Evolutionary conservation across 2,888 invertebrate species (phyloP).

Genomic region (Drosophila parthenogenetica): DNA sequence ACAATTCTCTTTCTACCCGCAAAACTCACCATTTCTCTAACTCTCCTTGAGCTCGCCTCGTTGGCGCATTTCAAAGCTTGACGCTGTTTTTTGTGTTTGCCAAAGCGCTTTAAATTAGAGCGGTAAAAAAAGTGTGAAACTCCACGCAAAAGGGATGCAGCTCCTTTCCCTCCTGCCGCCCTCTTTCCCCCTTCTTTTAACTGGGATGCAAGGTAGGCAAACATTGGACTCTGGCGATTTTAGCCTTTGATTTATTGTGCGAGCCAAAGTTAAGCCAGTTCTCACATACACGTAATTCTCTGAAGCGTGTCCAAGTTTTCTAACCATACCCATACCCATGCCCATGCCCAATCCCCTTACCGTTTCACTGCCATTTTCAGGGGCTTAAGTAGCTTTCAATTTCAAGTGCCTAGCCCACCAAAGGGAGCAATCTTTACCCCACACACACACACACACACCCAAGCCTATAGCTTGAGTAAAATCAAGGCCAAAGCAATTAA

Average conservation of each 20-base stretch:
- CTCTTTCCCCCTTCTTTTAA: not conserved
- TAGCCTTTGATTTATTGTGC: conserved; percentile 71
- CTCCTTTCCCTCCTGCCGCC: not conserved
- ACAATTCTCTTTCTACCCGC: not conserved
- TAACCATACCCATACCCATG: conserved; percentile 6
- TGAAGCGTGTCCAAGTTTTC: conserved; percentile 69
- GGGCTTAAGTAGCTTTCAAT: conserved; percentile 56
- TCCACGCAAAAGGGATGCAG: conserved; percentile 28
- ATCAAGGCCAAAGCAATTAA: conserved; percentile 61
- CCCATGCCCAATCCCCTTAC: not conserved
- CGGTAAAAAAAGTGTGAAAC: conserved; percentile 79
- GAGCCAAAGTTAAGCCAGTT: conserved; percentile 48
- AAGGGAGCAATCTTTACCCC: conserved; percentile 42
- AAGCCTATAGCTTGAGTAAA: conserved; percentile 27
- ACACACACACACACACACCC: conserved; percentile 26
- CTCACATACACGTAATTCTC: conserved; percentile 47
- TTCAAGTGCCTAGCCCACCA: conserved; percentile 46
- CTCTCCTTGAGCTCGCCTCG: conserved; percentile 35
- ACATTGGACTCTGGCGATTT: conserved; percentile 50
- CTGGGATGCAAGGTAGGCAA: conserved; percentile 35
- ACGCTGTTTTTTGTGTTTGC: conserved; percentile 61
- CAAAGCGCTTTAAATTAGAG: conserved; percentile 80
- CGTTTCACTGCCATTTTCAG: conserved; percentile 1
- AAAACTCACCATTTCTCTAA: not conserved
- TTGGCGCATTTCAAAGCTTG: conserved; percentile 72